Evolutionary conservation across 2,113 vertebrate genomes (phyloP), one percentile per base, ranked within the genome.

Genomic region (Tragelaphus strepsiceros): DNA sequence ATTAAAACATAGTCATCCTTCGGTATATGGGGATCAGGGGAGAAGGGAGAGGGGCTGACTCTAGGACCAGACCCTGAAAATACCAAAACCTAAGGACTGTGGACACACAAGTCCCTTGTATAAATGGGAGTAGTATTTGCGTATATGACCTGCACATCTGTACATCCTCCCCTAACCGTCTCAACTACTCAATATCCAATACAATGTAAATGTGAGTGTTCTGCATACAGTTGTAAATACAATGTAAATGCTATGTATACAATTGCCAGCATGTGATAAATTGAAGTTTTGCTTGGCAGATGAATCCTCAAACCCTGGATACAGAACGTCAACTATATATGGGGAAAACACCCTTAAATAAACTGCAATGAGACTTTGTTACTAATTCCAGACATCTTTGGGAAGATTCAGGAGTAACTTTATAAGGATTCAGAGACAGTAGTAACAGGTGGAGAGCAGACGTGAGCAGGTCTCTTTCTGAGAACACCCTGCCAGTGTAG

Each of bases 281-380:
- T 54, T 82, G 51, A 82, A n/a, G 49, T n/a, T 22, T 54, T 54
- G 51, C 80, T n/a, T 4, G 17, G 78, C 4, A 30, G 15, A 81
- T 81, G 8, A 51, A 81, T 51, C 46, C 46, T 49, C 46, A 82
- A 83, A 39, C 39, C 39, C 39, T 39, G 39, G 39, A 39, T 39
- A 39, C 39, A 39, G 39, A 39, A 39, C 3, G 39, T 39, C 39
- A 39, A 39, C 39, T 39, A 39, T 39, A 39, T 39, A 39, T 39
- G 39, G 4, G 39, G 91, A 89, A 88, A 88, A 62, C 12, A 94
- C 21, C 32, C 80, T 80, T 71, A 78, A 96, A 7, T 49, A 93
- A 97, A 77, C 56, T 54, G 39, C 10, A 93, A 19, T 61, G 28
- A 24, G 30, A 96, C n/a, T 83, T 58, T 85, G 84, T 83, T 80